Base-by-base conservation (phyloP, 2,113 vertebrate genomes). In the Genyomyrus donnyi region DNA sequence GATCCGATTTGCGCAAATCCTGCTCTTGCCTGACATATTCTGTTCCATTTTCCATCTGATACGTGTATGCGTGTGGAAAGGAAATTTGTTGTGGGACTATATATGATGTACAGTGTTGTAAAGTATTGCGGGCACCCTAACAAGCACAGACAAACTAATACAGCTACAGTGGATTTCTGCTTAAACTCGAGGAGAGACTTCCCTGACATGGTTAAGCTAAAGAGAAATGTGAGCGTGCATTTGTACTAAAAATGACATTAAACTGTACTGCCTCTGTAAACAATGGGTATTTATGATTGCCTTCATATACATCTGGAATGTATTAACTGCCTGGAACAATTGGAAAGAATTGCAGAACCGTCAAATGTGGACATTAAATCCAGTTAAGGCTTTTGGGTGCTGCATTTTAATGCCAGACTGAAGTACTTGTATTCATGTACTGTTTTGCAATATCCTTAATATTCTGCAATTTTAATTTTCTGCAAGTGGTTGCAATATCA, bases 241-340 rank as follows among this genome's bases (percentile, higher is more conserved):
- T 84, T 85, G 19, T n/a, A 48, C 39, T 50, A 87, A 50, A 45
- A 87, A 53, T 53, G n/a, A 87, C 53, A 87, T 87, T 35, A 27
- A 52, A n/a, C 24, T 52, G n/a, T 53, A 35, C 85, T 50, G 85
- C 46, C n/a, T 87, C 49, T 53, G n/a, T 87, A 52, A 87, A 87
- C 85, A n/a, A 52, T 53, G 85, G 15, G 24, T 31, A 31, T 35
- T 87, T 87, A 27, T 49, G 46, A 86, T 13, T 49, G 84, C 84
- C 42, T 86, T 83, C 21, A n/a, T 27, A 86, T 50, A 50, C 84
- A 86, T 86, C 84, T 86, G 84, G 84, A 86, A 86, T 86, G 46
- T 27, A 86, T 46, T 86, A 86, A 86, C 19, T 50, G 77, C 46
- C 42, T 48, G 24, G 46, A 50, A 27, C 10, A 50, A 86, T 11